A percentile compares a stretch with the other conserved stretches of the same genome.
Conservation (phyloP, 2,888 invertebrate species). For the Plebejus anna region DNA sequence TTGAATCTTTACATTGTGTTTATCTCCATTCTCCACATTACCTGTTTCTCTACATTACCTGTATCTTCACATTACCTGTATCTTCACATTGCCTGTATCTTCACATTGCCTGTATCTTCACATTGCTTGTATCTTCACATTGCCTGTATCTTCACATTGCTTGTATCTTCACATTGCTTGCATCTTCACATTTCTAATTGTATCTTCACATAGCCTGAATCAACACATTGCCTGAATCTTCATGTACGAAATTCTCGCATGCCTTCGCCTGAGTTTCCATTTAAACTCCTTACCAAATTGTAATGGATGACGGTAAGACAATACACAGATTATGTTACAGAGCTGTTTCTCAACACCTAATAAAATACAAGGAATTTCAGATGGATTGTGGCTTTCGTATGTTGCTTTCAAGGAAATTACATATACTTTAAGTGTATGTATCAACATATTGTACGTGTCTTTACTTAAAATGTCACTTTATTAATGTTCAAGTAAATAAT, state of each 20-base stretch:
- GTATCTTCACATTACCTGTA: no score
- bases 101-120: neutral
- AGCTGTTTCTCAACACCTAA: neutral
- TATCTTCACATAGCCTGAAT: neutral
- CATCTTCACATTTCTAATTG: neutral
- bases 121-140: neutral
- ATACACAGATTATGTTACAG: neutral
- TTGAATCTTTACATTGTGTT: no score
- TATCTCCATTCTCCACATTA: no score
- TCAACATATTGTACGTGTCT: neutral
- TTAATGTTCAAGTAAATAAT: no score
- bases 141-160: no score
- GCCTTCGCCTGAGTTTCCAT: neutral
- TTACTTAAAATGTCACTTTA: no score
- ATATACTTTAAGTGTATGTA: neutral
- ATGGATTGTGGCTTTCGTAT: neutral
- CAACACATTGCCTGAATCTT: neutral
- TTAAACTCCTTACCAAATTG: neutral
- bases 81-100: neutral
- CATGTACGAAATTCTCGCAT: slow-evolving; percentile 8
- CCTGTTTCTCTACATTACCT: no score
- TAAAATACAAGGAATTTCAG: neutral
- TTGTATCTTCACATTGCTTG: no score
- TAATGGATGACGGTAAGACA: neutral
- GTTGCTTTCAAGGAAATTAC: neutral